phyloP scores from a whole-genome alignment of 1,140 invertebrate species.

The Cyclargus thomasi region DNA sequence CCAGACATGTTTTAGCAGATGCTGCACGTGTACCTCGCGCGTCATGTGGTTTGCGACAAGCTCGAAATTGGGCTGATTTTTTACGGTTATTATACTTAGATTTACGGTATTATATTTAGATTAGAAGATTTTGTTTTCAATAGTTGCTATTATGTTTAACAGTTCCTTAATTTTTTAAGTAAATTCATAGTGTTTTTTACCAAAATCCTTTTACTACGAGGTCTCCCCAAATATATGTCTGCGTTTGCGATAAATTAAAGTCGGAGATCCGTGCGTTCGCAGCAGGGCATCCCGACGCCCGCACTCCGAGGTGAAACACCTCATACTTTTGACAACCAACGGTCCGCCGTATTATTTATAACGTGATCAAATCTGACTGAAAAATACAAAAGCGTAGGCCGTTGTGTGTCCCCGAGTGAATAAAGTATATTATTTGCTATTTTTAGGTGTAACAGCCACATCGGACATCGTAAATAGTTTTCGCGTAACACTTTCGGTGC shows the following conservation, averaged over 20 bases:
- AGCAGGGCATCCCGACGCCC: slow-evolving; percentile 57
- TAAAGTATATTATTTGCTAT: slow-evolving; percentile 7
- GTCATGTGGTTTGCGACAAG: not conserved
- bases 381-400: slow-evolving; percentile 18
- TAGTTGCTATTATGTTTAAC: too few relatives aligned
- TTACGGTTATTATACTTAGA: not conserved
- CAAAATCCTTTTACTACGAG: too few relatives aligned
- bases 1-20: not conserved
- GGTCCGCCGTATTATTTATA: slow-evolving; percentile 28
- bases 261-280: slow-evolving; percentile 43
- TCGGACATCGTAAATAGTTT: slow-evolving; percentile 27
- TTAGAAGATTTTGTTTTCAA: too few relatives aligned
- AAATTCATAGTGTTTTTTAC: too few relatives aligned
- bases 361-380: slow-evolving; percentile 13
- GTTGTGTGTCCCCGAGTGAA: not conserved
- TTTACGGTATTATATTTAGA: not conserved
- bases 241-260: slow-evolving; percentile 68
- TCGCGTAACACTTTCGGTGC: slow-evolving; percentile 30
- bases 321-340: slow-evolving; percentile 53
- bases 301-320: slow-evolving; percentile 52
- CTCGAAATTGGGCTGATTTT: not conserved
- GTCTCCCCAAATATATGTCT: not conserved
- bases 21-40: not conserved
- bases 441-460: not conserved
- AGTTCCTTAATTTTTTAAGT: too few relatives aligned